These are phyloP conservation scores for Anneissia japonica DNA, from an alignment of 35 echinoderm and acorn worm species.

Conservation along the genomic window DNA sequence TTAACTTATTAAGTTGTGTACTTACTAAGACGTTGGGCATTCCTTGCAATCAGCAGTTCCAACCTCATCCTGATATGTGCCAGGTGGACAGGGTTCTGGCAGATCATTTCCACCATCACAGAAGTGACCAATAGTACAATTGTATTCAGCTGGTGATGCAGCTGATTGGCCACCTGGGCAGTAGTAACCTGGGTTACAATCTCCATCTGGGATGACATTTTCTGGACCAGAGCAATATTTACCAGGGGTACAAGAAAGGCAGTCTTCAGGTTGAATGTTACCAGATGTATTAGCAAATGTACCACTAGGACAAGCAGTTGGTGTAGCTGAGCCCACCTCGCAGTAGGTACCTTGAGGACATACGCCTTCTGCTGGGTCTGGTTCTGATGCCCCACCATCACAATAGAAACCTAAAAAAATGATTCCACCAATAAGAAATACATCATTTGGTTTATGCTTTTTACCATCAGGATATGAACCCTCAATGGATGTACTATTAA, in stretches of 20 bases:
- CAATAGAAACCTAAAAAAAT: slow-evolving; percentile 72
- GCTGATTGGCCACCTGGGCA: slow-evolving; percentile 79
- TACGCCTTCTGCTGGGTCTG: slow-evolving; percentile 62
- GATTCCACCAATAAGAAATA: no score
- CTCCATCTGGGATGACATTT: slow-evolving; percentile 60
- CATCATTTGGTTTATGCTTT: no score
- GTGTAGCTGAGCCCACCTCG: slow-evolving; percentile 48
- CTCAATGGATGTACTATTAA: no score
- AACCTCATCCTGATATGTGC: slow-evolving; percentile 85
- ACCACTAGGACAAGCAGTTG: slow-evolving; percentile 63
- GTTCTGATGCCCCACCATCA: slow-evolving; percentile 69
- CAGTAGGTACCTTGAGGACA: slow-evolving; percentile 79
- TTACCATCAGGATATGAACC: no score
- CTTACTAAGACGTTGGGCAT: slow-evolving; percentile 70
- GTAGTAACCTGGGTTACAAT: slow-evolving; percentile 88
- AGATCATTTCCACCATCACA: slow-evolving; percentile 58
- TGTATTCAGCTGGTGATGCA: slow-evolving; percentile 67
- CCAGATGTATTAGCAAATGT: slow-evolving; percentile 94
- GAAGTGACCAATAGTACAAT: slow-evolving; percentile 94
- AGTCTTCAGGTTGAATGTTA: slow-evolving; percentile 74
- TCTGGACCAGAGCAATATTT: slow-evolving; percentile 65
- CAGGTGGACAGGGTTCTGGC: slow-evolving; percentile 68
- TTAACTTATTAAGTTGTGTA: neutral
- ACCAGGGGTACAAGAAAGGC: slow-evolving; percentile 71
- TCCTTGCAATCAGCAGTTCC: slow-evolving; percentile 65